Evolutionary conservation across 2,888 invertebrate genomes (phyloP), one percentile per base, ranked within the genome.

Genomic region (Theretra japonica): DNA sequence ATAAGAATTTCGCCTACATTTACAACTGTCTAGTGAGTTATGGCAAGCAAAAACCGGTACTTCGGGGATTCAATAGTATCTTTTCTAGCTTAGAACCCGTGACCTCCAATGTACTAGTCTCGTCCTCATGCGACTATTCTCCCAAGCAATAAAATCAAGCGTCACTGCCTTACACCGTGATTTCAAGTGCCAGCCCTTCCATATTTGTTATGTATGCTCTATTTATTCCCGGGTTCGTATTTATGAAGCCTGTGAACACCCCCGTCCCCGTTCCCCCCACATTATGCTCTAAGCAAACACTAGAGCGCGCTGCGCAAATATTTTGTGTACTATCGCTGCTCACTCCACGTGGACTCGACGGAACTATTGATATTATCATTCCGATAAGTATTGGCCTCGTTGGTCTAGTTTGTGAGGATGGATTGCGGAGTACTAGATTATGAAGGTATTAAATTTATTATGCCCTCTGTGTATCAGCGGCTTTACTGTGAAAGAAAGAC

Each of bases 141-240:
- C 41, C 4, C 11, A 8, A 28, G 25, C 19, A 30, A 5, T 11
- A 28, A 2, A 11, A 57, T 19, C 57, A 19, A 8, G 1, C 25
- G 48, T n/a, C 28, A 57, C 8, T 72, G 4, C 7, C 72, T 74
- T 23, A 71, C 8, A 21, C 59, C 75, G 62, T 5, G 11, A 48
- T 25, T 75, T 78, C 77, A 77, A 70, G 75, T 70, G 58, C 25
- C 69, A 11, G 60, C 77, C 80, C 79, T 79, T 81, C 78, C 77
- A 76, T 82, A 86, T 83, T 83, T 78, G 82, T 84, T 85, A 83
- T 81, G 80, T 80, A 80, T 79, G 87, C 85, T 84, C 84, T 86
- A 84, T 85, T 86, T 86, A 85, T 80, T 77, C 72, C 60, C 79
- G 75, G 73, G 75, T 73, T 73, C 77, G 79, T 83, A 80, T 82